Base-by-base conservation (phyloP, 2,888 invertebrate species). In the Zeuzera pyrina region DNA sequence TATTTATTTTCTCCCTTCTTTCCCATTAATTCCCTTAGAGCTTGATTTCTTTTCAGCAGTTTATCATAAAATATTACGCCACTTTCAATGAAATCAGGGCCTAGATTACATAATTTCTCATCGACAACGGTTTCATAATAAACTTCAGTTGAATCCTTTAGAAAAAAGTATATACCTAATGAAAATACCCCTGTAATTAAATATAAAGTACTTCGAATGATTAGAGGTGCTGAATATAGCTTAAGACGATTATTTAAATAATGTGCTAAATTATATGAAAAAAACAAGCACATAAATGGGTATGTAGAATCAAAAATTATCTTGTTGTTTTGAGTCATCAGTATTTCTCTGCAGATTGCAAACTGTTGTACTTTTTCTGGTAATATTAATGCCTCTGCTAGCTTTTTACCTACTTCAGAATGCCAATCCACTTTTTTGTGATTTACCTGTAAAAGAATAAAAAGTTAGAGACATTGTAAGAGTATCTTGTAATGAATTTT, bases 301-400 rank as follows among this genome's bases (percentile, higher is more conserved):
- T 85, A 85, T 1, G 79, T 31, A 0, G 87, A 81, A 41, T 91
- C 88, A 27, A 86, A 55, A 1, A 87, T 61, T 2, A 88, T 64
- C 55, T 88, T 86, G 36, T 85, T 66, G 22, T 87, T 87, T 39
- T 87, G 83, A 2, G 86, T 61, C 69, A 88, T 86, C 35, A 90
- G 60, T 31, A 95, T 85, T 65, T 93, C 90, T 45, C 89, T 85
- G 35, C 92, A 93, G 14, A 95, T 87, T 1, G 90, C 93, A 79
- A 92, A 95, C 38, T 91, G 83, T 61, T 93, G 89, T 6, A 92
- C 94, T 39, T 90, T 87, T 40, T 92, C 91, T 8, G 91, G 89
- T n/a, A 95, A 58, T 2, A 92, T 65, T 15, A 94, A 56, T 0
- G 93, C 86, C 8, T 91, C 71, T 30, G 88, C 68, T 26, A 95